Evolutionary conservation across 2,113 vertebrate genomes (phyloP), one percentile per base, ranked within the genome.

Genomic region (Zosterops borbonicus): DNA sequence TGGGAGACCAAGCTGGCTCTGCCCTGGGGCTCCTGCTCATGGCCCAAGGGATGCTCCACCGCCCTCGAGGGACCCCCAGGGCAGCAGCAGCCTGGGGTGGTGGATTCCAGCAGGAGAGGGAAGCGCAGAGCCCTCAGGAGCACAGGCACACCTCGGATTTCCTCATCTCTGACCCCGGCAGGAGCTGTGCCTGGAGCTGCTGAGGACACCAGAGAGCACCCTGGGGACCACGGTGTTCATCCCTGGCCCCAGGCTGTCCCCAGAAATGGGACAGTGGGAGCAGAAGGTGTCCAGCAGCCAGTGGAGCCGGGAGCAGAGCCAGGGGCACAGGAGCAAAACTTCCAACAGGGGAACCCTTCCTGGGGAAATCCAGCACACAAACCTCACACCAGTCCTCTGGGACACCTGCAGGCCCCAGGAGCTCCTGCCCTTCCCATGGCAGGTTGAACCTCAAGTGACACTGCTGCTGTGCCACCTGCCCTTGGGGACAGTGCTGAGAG

Each of bases 351-450:
- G 39, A 49, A 49, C 23, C 13, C 23, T 24, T 49, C 47, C 47
- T 37, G 27, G 25, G 25, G 12, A 15, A 59, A 50, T 25, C 18
- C 47, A 60, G 62, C 56, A 83, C 49, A 24, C 63, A 73, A 33
- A 27, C 49, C 63, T 83, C 0, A 0, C 11, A 42, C 20, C 0
- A 0, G 9, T 46, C 20, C 46, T n/a, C n/a, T 0, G 1, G 64
- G 47, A 53, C 17, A 67, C 31, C 11, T 4, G 28, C 44, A 74
- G 35, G 1, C 28, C n/a, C 23, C 13, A 8, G 35, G 8, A 12
- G 14, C 53, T 63, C 58, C 46, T 52, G 9, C 11, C 33, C 49
- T n/a, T 65, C 29, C 52, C 29, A 31, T 35, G 59, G 21, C 55
- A 87, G 46, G 5, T 17, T 31, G 53, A 70, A 28, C 31, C 60